Percentiles rank a stretch among this genome's conserved stretches.
These are phyloP conservation scores for Ceramica pisi DNA, from an alignment of 2,888 invertebrate genomes.

Conservation along the genomic window DNA sequence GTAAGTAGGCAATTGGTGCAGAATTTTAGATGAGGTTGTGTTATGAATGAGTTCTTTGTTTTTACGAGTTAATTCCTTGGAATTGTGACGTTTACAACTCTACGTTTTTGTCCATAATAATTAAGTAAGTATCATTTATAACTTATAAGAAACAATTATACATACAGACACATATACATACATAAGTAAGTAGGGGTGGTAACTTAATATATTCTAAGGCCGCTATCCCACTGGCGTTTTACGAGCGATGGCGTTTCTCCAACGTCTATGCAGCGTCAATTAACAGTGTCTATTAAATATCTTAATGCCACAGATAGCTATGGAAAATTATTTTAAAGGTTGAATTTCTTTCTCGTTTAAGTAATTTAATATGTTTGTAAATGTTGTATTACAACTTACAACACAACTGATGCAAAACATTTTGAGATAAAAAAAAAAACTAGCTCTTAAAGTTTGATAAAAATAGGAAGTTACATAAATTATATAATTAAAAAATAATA, in stretches of 20 bases:
- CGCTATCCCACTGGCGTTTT: too few species aligned
- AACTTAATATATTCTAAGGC: too few species aligned
- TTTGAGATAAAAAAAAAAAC: neutral
- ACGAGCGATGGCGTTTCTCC: too few species aligned
- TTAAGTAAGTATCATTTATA: neutral
- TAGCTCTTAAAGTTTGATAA: neutral
- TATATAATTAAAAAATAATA: slow-evolving; percentile 2
- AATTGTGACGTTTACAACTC: neutral
- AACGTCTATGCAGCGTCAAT: too few species aligned
- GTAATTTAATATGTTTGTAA: neutral
- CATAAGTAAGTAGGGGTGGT: too few species aligned
- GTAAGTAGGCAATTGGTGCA: slow-evolving; percentile 55
- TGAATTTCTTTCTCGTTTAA: neutral
- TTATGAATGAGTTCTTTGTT: slow-evolving; percentile 8
- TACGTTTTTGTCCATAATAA: neutral
- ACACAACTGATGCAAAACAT: neutral
- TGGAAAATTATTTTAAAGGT: neutral
- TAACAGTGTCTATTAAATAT: neutral
- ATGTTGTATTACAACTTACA: neutral
- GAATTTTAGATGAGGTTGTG: slow-evolving; percentile 39
- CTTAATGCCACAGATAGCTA: too few species aligned
- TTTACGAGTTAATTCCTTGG: neutral
- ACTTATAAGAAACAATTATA: too few species aligned
- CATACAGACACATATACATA: too few species aligned
- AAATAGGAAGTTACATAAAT: neutral